Evolutionary conservation across 2,888 invertebrate species (phyloP), one percentile per base, ranked within the genome.

Genomic region (Entomobrya multifasciata): DNA sequence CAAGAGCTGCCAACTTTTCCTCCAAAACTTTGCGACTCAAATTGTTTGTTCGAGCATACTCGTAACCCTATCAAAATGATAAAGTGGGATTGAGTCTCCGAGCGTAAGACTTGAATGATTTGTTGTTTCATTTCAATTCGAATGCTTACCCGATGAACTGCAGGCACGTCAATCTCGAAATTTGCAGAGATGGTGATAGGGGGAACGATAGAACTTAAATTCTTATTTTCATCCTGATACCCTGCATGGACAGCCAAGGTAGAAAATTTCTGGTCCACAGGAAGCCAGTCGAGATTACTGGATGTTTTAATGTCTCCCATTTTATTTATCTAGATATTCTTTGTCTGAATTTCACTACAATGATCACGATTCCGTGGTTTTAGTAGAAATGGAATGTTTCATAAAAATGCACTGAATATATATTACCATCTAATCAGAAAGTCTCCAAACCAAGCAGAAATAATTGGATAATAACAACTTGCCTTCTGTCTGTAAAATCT

Each of bases 11-110:
- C 60, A 99, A 93, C 92, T 97, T 97, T 90, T 95, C 94, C 93
- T 99, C 98, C 87, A 99, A 93, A 20, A 96, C 95, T 90, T 96
- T 95, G 88, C 99, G 94, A 0, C 97, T 96, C 25, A 99, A 99
- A 93, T 99, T 99, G 55, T 98, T 98, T 92, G 97, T 96, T 92
- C 99, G 94, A 0, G 97, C 96, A 92, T 99, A 99, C 91, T 98
- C 98, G 92, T 94, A 99, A 70, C 96, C 96, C 96, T 97, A 91
- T 86, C 92, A 92, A 79, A 78, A 87, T 83, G 22, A 55, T 20
- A 55, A 55, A 20, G 2, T 25, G n/a, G n/a, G n/a, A n/a, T n/a
- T 17, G 2, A 27, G 27, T 30, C n/a, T 11, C 6, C 65, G 6
- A 30, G 17, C 3, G n/a, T 65, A 30, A 5, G 15, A 30, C 65